phyloP scores from a whole-genome alignment of 2,113 vertebrate genomes.

The Ophthalmolycus amberensis region DNA sequence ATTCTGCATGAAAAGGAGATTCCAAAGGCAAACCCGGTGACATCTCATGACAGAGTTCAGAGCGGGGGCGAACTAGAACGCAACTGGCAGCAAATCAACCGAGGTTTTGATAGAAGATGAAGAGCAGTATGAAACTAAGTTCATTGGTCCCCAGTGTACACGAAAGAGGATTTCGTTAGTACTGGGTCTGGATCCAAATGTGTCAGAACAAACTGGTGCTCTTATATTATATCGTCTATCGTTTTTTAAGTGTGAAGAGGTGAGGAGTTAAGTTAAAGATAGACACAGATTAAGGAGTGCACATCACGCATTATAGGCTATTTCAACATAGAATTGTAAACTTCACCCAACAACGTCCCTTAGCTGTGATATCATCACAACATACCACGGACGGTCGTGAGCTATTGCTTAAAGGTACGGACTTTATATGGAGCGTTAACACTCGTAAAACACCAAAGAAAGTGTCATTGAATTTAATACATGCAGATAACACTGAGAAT shows the following conservation, averaged over 20 bases:
- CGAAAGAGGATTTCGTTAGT: not conserved
- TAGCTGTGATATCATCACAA: too few relatives aligned
- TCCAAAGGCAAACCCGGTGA: conserved; percentile 60
- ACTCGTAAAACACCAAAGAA: not conserved
- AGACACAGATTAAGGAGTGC: too few relatives aligned
- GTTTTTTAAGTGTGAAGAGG: too few relatives aligned
- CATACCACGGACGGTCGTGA: too few relatives aligned
- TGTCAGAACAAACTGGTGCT: not conserved
- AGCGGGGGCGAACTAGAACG: conserved; percentile 41
- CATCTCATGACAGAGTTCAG: conserved; percentile 59
- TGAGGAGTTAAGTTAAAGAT: not conserved
- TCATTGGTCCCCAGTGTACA: not conserved
- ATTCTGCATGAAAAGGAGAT: conserved; percentile 62
- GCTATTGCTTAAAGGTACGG: too few relatives aligned
- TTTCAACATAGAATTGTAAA: not conserved
- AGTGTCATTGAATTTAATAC: not conserved
- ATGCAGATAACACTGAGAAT: not conserved
- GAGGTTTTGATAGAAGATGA: conserved; percentile 25
- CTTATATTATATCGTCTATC: too few relatives aligned
- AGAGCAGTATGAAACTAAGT: conserved; percentile 34
- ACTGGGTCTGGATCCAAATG: not conserved
- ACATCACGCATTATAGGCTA: not conserved
- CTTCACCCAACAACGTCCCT: too few relatives aligned
- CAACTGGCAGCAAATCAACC: conserved; percentile 35
- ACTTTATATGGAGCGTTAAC: not conserved